Evolutionary conservation across 2,888 invertebrate species (phyloP), one percentile per base, ranked within the genome.

Genomic region (Candidula unifasciata): DNA sequence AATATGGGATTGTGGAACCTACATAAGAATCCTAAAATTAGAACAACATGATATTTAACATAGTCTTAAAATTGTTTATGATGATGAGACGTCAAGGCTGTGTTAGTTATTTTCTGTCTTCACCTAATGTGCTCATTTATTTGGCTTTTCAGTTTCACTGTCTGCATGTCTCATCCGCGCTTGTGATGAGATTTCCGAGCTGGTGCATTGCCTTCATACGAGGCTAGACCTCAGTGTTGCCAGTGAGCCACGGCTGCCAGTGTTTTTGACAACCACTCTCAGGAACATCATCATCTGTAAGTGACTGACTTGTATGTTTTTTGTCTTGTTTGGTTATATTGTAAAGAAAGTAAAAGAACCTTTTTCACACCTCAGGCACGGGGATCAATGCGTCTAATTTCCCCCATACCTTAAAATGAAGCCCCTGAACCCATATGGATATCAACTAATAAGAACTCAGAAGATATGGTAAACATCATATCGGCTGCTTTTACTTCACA

Each of bases 141-240:
- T 44, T 30, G 21, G 27, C 1, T 54, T 81, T 81, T 64, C 80
- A 84, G 84, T 80, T n/a, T 84, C 84, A 10, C 33, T 84, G 57
- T 37, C 77, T 60, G 86, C 88, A 24, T 87, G 87, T 77, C 81
- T 90, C 69, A 89, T 90, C 18, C 88, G 88, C 69, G 92, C 93
- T 18, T 93, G 93, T 90, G 93, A 93, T 88, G 91, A 92, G 84
- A 91, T 93, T 66, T 93, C 93, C 3, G 93, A 93, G 86, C 88
- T 93, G 82, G 90, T 93, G 79, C 92, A 92, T 85, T 93, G 91
- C 88, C 88, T 92, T n/a, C 88, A 91, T 80, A 89, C 90, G 3
- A 87, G 90, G 57, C 88, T 91, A 0, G 85, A 87, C 44, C 86
- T 87, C 6, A 89, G 88, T 54, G 76, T 74, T 66, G 82, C 76